Percentiles rank a stretch among this genome's conserved stretches.
Evolutionary conservation across 2,888 invertebrate genomes (phyloP).

Genomic region (Iselma pallidipennis): DNA sequence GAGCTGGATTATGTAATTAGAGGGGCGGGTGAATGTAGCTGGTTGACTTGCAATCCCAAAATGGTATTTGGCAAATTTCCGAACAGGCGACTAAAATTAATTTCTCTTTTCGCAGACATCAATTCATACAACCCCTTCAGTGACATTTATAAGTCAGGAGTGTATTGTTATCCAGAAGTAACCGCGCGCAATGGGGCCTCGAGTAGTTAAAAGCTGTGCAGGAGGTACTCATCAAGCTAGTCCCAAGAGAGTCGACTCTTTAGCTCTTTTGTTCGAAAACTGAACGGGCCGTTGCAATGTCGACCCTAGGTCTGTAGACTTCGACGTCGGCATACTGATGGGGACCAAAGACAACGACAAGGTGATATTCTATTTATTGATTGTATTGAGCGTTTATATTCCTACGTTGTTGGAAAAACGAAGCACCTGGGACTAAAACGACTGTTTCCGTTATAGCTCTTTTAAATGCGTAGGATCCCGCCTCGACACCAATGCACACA

Average conservation of each 20-base stretch:
- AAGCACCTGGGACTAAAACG: slow-evolving; percentile 44
- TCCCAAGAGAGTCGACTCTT: slow-evolving; percentile 49
- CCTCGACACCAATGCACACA: slow-evolving; percentile 22
- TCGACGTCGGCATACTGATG: slow-evolving; percentile 21
- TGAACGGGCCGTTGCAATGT: slow-evolving; percentile 27
- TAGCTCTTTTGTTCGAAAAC: slow-evolving; percentile 45
- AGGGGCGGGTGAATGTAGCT: slow-evolving; percentile 35
- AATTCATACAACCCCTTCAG: slow-evolving; percentile 54
- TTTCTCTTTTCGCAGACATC: slow-evolving; percentile 54
- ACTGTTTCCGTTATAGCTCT: slow-evolving; percentile 30
- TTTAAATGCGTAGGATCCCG: slow-evolving; percentile 20
- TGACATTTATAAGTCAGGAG: slow-evolving; percentile 57
- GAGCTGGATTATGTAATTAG: slow-evolving; percentile 41
- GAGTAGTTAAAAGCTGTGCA: slow-evolving; percentile 55
- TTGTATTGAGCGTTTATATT: slow-evolving; percentile 48
- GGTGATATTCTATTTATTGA: slow-evolving; percentile 38
- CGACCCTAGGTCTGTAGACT: slow-evolving; percentile 10
- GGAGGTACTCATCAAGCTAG: slow-evolving; percentile 53
- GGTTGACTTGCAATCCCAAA: slow-evolving; percentile 32
- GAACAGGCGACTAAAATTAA: slow-evolving; percentile 55
- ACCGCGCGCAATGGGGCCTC: slow-evolving; percentile 50
- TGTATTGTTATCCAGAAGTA: slow-evolving; percentile 56
- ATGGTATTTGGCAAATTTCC: slow-evolving; percentile 54
- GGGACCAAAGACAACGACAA: slow-evolving; percentile 25
- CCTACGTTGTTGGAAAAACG: slow-evolving; percentile 43